Conservation (phyloP, 2,113 vertebrate genomes). For the Orcinus orca region DNA sequence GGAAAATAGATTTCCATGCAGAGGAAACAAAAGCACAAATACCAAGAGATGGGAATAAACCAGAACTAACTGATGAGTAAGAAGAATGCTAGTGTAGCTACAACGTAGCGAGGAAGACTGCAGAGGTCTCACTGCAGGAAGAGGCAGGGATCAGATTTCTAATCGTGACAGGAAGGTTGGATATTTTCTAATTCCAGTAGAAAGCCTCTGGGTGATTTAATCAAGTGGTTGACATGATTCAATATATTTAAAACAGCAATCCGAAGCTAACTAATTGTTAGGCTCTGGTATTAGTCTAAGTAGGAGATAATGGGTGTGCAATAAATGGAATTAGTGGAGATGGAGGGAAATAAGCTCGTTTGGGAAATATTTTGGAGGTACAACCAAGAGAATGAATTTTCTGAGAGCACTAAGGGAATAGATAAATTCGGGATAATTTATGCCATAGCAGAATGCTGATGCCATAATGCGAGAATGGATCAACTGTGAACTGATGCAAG, state of each 20-base stretch:
- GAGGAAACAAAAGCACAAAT: background rate
- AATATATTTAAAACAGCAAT: background rate
- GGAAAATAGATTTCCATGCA: background rate
- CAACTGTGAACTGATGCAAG: background rate
- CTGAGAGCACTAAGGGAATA: background rate
- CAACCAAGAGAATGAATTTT: background rate
- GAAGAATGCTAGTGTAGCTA: background rate
- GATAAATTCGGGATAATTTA: background rate
- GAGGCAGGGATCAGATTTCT: background rate
- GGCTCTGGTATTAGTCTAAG: background rate
- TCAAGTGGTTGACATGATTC: background rate
- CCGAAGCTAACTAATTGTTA: background rate
- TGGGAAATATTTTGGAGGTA: background rate
- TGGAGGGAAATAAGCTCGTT: background rate
- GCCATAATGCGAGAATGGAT: background rate
- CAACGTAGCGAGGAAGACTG: rapidly evolving
- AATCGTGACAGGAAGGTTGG: background rate
- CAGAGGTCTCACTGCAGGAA: background rate
- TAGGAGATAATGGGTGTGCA: background rate
- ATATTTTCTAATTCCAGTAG: background rate
- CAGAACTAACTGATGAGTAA: background rate
- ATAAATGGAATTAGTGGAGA: background rate
- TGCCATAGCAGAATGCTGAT: background rate
- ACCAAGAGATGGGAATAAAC: background rate
- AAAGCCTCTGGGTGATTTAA: background rate